Conservation (phyloP, 53 echinoderm and acorn worm genomes). For the Glandiceps talaboti region DNA sequence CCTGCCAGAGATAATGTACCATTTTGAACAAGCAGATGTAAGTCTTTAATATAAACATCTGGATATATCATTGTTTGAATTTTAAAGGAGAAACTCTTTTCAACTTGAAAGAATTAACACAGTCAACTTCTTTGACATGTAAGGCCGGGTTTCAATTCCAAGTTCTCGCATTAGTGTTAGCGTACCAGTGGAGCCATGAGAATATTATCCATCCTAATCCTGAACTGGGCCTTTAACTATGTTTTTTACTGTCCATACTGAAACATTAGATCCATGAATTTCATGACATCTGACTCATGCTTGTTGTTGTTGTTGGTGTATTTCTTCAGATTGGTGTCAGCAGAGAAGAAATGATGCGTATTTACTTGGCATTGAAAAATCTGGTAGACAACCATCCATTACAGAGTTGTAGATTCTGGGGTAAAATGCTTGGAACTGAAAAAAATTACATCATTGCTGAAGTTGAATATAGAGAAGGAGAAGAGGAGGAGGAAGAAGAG, state of each 20-base stretch:
- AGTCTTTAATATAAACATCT: too few relatives aligned
- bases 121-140: too few relatives aligned
- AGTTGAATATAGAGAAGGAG: constrained; percentile 95
- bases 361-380: constrained; percentile 85
- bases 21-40: constrained; percentile 97
- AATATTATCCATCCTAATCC: too few relatives aligned
- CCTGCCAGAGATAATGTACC: constrained; percentile 92
- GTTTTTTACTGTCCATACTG: too few relatives aligned
- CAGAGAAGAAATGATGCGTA: constrained; percentile 79
- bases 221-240: too few relatives aligned
- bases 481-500: constrained; percentile 95
- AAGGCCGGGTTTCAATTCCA: background rate
- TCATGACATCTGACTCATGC: too few relatives aligned
- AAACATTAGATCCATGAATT: too few relatives aligned
- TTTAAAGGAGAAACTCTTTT: too few relatives aligned
- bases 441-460: constrained; percentile 95
- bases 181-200: too few relatives aligned
- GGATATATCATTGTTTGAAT: background rate
- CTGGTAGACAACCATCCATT: constrained; percentile 96
- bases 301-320: too few relatives aligned
- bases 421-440: constrained; percentile 80
- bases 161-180: too few relatives aligned
- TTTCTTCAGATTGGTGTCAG: constrained; percentile 58
- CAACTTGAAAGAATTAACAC: too few relatives aligned
- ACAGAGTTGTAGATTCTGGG: constrained; percentile 89